Conservation (phyloP, 2,113 vertebrate genomes). For the Dasyprocta punctata region DNA sequence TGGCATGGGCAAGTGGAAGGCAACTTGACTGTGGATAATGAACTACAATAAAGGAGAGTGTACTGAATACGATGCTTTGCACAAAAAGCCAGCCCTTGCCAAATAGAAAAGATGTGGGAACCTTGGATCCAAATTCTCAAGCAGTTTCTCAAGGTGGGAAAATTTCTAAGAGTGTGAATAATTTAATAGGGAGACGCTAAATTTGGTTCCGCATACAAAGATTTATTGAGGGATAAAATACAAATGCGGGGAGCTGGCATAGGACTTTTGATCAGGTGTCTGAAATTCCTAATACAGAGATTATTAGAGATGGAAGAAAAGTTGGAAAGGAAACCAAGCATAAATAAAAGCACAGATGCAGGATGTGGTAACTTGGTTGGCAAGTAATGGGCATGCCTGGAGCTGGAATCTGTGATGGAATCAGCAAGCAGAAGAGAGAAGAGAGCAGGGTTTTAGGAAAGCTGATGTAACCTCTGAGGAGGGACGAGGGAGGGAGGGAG, state of each 20-base stretch:
- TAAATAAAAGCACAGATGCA: conserved; percentile 55
- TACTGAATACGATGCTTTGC: neutral
- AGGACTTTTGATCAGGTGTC: neutral
- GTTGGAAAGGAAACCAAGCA: neutral
- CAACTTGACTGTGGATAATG: neutral
- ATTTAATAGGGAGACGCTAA: neutral
- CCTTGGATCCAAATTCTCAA: neutral
- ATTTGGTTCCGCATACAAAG: neutral
- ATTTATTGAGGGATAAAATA: neutral
- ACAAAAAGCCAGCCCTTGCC: neutral
- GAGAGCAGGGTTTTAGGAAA: neutral
- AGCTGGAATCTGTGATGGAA: neutral
- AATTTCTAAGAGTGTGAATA: neutral
- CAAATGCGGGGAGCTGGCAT: neutral
- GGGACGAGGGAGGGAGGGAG: too few relatives aligned
- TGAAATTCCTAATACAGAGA: neutral
- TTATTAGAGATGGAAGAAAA: conserved; percentile 40
- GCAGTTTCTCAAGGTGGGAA: neutral
- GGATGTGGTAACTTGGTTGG: conserved; percentile 51
- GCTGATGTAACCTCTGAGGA: neutral
- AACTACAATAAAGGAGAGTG: neutral
- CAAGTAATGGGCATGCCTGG: neutral
- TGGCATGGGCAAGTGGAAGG: neutral
- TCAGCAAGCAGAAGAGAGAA: neutral
- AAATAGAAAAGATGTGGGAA: conserved; percentile 3